These are phyloP conservation scores for Lateolabrax maculatus DNA, from an alignment of 2,797 vertebrate species.

Conservation along the genomic window DNA sequence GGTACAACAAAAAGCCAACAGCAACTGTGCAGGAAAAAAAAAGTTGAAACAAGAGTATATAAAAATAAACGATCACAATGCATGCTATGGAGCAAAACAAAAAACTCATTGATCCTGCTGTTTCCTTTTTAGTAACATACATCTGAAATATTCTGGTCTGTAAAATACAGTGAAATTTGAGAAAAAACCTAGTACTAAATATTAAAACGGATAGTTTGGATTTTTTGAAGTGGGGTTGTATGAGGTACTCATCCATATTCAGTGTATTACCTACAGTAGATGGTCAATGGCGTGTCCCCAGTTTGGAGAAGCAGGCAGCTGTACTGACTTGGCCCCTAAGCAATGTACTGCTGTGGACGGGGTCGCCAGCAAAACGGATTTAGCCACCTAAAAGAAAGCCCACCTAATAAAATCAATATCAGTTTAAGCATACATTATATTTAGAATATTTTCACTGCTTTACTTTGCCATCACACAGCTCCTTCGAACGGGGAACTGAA, in stretches of 20 bases:
- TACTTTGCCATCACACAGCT: too few relatives aligned
- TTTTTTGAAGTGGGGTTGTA: neutral
- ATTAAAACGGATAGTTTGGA: too few relatives aligned
- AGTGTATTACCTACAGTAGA: neutral
- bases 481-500: too few relatives aligned
- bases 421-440: too few relatives aligned
- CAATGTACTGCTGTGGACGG: too few relatives aligned
- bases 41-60: neutral
- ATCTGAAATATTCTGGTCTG: neutral
- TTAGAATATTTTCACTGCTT: too few relatives aligned
- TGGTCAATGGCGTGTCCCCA: neutral
- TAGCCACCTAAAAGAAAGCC: too few relatives aligned
- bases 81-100: neutral
- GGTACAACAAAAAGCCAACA: neutral
- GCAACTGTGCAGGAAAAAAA: neutral
- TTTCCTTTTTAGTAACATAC: neutral
- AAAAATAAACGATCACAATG: neutral
- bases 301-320: neutral
- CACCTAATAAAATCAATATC: too few relatives aligned
- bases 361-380: too few relatives aligned
- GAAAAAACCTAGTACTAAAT: neutral
- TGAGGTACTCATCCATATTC: neutral
- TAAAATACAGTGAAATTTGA: too few relatives aligned
- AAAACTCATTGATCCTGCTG: neutral
- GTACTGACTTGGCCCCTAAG: too few relatives aligned